Conservation (phyloP, 2,797 vertebrate species). For the Eidolon dupreanum region DNA sequence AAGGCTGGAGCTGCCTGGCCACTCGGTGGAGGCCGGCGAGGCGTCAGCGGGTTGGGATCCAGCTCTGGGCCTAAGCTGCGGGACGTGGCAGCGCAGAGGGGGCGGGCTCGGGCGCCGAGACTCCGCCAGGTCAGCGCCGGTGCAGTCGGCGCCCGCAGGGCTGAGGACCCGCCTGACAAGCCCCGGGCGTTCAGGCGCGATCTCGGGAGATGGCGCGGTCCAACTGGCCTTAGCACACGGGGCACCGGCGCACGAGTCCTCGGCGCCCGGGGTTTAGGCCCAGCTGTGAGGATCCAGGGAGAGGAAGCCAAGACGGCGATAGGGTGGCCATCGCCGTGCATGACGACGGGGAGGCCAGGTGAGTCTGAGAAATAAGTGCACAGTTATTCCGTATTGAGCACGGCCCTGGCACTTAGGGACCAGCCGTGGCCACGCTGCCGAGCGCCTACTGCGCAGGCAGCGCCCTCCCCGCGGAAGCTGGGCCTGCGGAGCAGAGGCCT, state of each 20-base stretch:
- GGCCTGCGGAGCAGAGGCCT: not conserved
- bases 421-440: not conserved
- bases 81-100: not conserved
- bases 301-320: not conserved
- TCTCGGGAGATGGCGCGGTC: not conserved
- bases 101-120: not conserved
- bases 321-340: not conserved
- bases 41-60: not conserved
- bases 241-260: not conserved
- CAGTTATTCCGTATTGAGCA: not conserved
- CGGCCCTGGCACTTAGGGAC: not conserved
- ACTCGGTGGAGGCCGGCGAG: not conserved
- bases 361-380: slow-evolving; percentile 54
- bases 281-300: not conserved
- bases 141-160: not conserved
- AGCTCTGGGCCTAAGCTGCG: not conserved
- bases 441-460: not conserved
- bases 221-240: not conserved
- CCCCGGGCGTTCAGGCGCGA: not conserved
- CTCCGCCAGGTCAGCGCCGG: not conserved
- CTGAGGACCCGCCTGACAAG: not conserved
- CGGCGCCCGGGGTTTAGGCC: not conserved
- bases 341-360: slow-evolving; percentile 22
- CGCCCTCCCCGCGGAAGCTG: not conserved
- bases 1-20: not conserved